Evolutionary conservation across 1,140 invertebrate species (phyloP), one percentile per base, ranked within the genome.

Genomic region (Polypedilum vanderplanki): DNA sequence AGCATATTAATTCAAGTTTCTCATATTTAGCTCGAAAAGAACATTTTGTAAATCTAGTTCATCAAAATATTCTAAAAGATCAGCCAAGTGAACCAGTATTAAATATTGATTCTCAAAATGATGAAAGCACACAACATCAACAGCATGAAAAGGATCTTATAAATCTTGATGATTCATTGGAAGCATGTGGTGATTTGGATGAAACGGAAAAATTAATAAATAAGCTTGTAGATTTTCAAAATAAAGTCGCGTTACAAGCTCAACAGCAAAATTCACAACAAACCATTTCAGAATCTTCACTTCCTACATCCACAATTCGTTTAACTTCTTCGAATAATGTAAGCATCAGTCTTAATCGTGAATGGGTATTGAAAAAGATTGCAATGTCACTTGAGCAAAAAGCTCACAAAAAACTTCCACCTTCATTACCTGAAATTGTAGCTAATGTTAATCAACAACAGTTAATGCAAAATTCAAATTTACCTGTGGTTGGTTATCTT

Each of bases 281-380:
- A 81, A 78, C 74, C 46, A 67, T 17, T 1, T 17, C 74, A 20
- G 22, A 76, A 17, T 17, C 76, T 64, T 76, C 78, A 64, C 17
- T n/a, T 17, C 24, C 40, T n/a, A 18, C 41, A 74, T 1, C n/a
- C 1, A 5, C 24, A 3, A 33, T 33, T 46, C 40, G 24, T 17
- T 41, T 74, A 12, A 17, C 40, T 46, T 15, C 8, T 78, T 74
- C 20, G 75, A 78, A n/a, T 75, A 74, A 46, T 33, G 22, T 65
- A 76, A 78, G 7, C 76, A 80, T 83, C 7, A 81, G 81, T 67
- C 82, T 83, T 41, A 80, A 83, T 70, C 88, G 96, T 15, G 95
- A 98, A 83, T 98, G 96, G 96, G 94, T 93, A 1, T 96, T 98
- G 78, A 91, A 93, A 80, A 98, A 98, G 83, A 87, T 98, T n/a